phyloP scores from a whole-genome alignment of 1,140 invertebrate species.

The Sitobion miscanthi region DNA sequence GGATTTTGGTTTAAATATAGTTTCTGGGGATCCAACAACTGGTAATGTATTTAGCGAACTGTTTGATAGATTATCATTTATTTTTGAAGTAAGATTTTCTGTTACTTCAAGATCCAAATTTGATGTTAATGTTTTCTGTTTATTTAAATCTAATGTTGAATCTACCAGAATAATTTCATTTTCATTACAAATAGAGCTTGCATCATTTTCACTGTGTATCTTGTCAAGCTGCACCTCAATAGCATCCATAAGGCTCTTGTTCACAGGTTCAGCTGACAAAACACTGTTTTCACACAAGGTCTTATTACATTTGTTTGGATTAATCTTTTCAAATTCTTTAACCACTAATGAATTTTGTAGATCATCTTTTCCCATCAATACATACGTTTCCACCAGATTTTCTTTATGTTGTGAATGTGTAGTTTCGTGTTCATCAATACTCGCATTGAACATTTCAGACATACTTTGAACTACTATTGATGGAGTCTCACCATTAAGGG shows the following conservation, averaged over 20 bases:
- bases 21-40: not conserved
- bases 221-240: not conserved
- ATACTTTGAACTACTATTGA: constrained; percentile 4
- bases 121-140: not conserved
- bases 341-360: not conserved
- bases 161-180: not conserved
- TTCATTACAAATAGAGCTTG: not conserved
- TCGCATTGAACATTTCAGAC: constrained; percentile 10
- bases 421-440: not conserved
- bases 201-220: not conserved
- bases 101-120: no score
- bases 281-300: not conserved
- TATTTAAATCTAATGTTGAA: not conserved
- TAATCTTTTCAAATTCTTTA: not conserved
- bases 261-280: not conserved
- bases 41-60: no score
- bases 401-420: not conserved
- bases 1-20: not conserved
- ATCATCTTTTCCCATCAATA: not conserved
- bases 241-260: not conserved
- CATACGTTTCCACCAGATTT: not conserved
- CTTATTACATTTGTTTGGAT: not conserved
- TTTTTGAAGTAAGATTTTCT: not conserved
- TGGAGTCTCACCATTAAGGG: not conserved
- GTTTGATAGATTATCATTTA: not conserved